These are phyloP conservation scores for Euspilapteryx auroguttella DNA, from an alignment of 2,888 invertebrate genomes.

Conservation along the genomic window DNA sequence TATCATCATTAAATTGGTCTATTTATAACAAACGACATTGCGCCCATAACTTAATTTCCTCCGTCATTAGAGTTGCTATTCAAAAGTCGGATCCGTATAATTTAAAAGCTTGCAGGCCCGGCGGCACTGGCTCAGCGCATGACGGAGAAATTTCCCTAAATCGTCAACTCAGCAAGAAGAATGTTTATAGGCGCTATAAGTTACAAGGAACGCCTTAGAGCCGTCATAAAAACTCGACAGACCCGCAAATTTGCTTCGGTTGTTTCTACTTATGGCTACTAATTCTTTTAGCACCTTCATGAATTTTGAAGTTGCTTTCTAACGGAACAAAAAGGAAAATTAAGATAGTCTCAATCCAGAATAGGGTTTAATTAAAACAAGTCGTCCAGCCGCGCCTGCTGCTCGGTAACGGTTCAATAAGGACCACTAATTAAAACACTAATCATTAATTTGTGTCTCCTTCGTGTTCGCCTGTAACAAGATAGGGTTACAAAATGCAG, in stretches of 20 bases:
- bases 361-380: conserved; percentile 51
- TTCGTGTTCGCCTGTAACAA: too few relatives aligned
- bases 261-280: conserved; percentile 1
- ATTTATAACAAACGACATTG: conserved; percentile 24
- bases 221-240: conserved; percentile 42
- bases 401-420: conserved; percentile 16
- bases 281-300: conserved; percentile 2
- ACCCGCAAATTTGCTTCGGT: conserved; percentile 13
- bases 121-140: conserved; percentile 13
- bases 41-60: conserved; percentile 27
- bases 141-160: conserved; percentile 35
- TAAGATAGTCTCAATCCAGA: too few relatives aligned
- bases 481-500: too few relatives aligned
- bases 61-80: conserved; percentile 37
- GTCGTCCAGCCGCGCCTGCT: conserved; percentile 3
- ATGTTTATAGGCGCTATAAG: conserved; percentile 48
- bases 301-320: too few relatives aligned
- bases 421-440: conserved; percentile 37
- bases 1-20: conserved; percentile 24
- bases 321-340: too few relatives aligned
- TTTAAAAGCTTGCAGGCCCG: conserved; percentile 34
- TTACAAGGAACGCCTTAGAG: conserved; percentile 34
- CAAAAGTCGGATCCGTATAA: conserved; percentile 36
- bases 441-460: too few relatives aligned
- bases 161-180: conserved; percentile 37